Conservation (phyloP, 1,140 invertebrate species). For the Agrypnia vestita region DNA sequence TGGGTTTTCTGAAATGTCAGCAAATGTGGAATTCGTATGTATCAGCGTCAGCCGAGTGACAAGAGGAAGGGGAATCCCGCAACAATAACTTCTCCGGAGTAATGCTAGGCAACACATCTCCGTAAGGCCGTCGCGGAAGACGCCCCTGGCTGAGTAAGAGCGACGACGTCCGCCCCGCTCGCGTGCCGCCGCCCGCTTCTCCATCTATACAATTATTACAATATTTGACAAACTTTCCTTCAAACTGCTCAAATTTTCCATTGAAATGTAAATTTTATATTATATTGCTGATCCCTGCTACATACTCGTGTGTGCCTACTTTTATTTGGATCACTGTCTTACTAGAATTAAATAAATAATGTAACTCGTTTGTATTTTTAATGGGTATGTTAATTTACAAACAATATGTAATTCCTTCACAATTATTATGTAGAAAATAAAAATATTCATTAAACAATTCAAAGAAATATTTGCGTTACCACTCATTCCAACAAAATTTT, state of each 20-base stretch:
- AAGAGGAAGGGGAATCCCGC: background rate
- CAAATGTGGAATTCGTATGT: background rate
- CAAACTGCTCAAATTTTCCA: too few relatives aligned
- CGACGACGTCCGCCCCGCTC: background rate
- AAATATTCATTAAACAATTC: too few relatives aligned
- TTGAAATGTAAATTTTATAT: too few relatives aligned
- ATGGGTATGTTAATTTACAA: background rate
- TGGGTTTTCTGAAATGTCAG: background rate
- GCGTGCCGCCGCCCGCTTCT: background rate
- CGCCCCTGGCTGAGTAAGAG: background rate
- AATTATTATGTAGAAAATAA: too few relatives aligned
- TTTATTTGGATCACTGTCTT: too few relatives aligned
- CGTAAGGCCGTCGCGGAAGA: background rate
- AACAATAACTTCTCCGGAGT: slow-evolving; percentile 3
- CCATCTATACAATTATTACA: background rate
- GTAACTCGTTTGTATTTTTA: background rate
- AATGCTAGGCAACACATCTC: background rate
- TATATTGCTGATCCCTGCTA: too few relatives aligned
- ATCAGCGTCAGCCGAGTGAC: background rate
- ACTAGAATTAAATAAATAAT: background rate
- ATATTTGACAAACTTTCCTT: background rate
- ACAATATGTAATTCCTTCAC: too few relatives aligned
- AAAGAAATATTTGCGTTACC: too few relatives aligned
- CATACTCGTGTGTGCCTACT: too few relatives aligned
- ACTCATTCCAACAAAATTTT: too few relatives aligned